Base-by-base conservation (phyloP, 2,113 vertebrate species). In the Bujurquina vittata region DNA sequence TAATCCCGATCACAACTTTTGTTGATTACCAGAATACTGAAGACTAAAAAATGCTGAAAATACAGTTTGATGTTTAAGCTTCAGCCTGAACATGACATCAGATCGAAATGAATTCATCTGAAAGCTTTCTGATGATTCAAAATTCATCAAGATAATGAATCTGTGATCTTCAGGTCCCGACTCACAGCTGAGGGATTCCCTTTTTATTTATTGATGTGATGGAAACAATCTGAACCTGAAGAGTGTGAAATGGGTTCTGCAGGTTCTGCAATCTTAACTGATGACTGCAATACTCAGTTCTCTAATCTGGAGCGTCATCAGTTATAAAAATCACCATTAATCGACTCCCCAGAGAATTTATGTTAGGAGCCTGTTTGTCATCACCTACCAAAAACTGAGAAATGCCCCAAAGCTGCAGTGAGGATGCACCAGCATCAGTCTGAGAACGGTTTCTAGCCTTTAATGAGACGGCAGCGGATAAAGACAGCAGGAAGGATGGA, bases 1-100 rank as follows among this genome's bases (percentile, higher is more conserved):
- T 37, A 18, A 15, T 67, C 63, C 22, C 63, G 26, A 46, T 46
- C 46, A 67, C 18, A 26, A 18, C 0, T 0, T 67, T 29, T 10
- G 37, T 40, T 2, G 5, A 23, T 20, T 69, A 26, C 18, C 29
- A 49, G 65, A 69, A 69, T 8, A 69, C 5, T 17, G 49, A 49
- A 49, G 18, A 11, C 63, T 49, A 5, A 15, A 69, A 29, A 12
- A 52, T 11, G 29, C 46, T 69, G 17, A 69, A 69, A 46, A 67
- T 69, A 31, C 43, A 8, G 43, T 29, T 69, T 12, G n/a, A n/a
- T n/a, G n/a, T n/a, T n/a, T n/a, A 52, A 52, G 65, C 26, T 31
- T n/a, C 43, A 52, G 20, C 65, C 65, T 72, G 26, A 72, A 72
- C 52, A 52, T 72, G 52, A 72, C 43, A 52, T 52, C 29, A 3